A percentile compares a stretch with the other conserved stretches of the same genome.
Conservation (phyloP, 2,113 vertebrate genomes). For the Riparia riparia region DNA sequence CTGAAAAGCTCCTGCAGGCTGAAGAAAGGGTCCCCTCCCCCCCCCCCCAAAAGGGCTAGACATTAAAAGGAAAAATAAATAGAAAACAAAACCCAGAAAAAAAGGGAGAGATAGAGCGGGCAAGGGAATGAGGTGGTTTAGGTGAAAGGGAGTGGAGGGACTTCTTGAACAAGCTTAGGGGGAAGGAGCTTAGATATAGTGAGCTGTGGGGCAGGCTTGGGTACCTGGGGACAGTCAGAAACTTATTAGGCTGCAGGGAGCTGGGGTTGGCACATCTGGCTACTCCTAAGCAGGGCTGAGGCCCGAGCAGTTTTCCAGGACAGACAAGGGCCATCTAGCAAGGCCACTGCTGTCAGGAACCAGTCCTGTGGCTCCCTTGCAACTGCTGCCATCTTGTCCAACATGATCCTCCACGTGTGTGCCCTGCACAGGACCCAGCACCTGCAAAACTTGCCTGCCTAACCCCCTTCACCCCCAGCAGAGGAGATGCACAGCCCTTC, state of each 20-base stretch:
- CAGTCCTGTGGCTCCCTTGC: accelerated
- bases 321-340: background rate
- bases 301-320: background rate
- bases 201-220: background rate
- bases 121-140: background rate
- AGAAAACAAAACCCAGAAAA: background rate
- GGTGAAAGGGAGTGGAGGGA: background rate
- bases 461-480: background rate
- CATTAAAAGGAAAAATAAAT: background rate
- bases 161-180: accelerated
- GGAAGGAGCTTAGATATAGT: background rate
- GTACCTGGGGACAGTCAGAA: background rate
- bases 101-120: background rate
- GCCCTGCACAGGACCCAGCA: background rate
- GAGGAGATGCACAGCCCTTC: background rate
- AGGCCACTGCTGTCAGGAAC: background rate
- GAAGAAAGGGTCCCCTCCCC: background rate
- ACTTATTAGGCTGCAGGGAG: background rate
- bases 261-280: background rate
- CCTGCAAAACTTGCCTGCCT: background rate
- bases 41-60: background rate
- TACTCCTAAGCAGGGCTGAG: background rate
- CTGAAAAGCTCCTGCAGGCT: background rate
- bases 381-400: background rate
- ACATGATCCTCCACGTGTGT: background rate